Evolutionary conservation across 2,797 vertebrate genomes (phyloP).

Genomic region (Microhierax caerulescens): DNA sequence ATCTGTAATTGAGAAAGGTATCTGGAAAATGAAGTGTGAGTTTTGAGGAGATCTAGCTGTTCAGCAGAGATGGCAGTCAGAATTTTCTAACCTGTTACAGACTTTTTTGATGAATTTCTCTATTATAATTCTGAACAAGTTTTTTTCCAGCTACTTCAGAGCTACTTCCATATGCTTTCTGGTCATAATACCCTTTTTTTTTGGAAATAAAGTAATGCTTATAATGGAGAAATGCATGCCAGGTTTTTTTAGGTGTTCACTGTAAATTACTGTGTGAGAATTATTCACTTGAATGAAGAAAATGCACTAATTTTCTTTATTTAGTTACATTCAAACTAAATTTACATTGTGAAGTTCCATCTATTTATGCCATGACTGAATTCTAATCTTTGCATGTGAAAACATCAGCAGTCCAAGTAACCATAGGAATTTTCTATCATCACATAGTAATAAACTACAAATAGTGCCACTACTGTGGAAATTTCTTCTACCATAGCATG

Average conservation of each 20-base stretch:
- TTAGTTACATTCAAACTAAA: neutral
- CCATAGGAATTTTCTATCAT: neutral
- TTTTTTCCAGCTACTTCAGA: neutral
- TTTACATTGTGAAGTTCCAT: neutral
- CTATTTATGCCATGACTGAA: neutral
- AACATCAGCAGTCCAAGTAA: neutral
- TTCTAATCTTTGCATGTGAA: constrained; percentile 26
- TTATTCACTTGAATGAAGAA: neutral
- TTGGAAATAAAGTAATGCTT: neutral
- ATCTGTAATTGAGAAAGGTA: neutral
- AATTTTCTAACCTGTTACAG: neutral
- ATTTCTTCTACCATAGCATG: neutral
- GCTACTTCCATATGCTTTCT: neutral
- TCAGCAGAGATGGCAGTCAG: neutral
- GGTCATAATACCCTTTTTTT: neutral
- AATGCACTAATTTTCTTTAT: neutral
- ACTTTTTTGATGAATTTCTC: neutral
- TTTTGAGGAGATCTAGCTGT: neutral
- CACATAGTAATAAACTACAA: neutral
- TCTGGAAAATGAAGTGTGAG: neutral
- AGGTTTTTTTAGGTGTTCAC: neutral
- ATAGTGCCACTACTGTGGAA: neutral
- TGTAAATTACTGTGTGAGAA: neutral
- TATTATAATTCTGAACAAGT: neutral
- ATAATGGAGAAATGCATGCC: neutral